Base-by-base conservation (phyloP, 1,140 invertebrate genomes). In the Liolophura sinensis region DNA sequence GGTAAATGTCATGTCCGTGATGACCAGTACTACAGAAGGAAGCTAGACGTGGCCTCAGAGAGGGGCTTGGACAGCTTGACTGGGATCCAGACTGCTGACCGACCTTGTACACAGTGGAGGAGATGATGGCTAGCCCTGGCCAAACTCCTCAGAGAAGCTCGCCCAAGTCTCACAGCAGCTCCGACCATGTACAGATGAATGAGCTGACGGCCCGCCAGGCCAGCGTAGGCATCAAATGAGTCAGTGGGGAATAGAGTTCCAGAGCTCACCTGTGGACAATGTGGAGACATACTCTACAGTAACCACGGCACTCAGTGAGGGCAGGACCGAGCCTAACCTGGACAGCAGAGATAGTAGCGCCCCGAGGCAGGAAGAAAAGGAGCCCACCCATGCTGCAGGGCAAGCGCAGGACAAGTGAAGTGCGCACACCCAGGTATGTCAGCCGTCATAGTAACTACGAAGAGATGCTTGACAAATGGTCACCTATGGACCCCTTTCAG, bases 31-130 rank as follows among this genome's bases (percentile, higher is more conserved):
- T 40, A 40, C 31, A 40, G 31, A 50, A 0, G 56, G 40, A 50
- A 62, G 27, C 25, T 71, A 22, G 68, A 63, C 61, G 55, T 68
- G 31, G 62, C 47, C 27, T 72, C 70, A 1, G 67, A 72, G 16
- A 64, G 70, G 40, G 64, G 65, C 31, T 48, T 72, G 52, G 70
- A 72, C 55, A 67, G 59, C 62, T 25, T 72, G 61, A 24, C 60
- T 52, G 24, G 40, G 18, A 55, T 69, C 40, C 50, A 64, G 22
- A 64, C 60, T 46, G 60, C 67, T 24, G 22, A 68, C n/a, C 31
- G 31, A 3, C 31, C 31, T 40, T 3, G n/a, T n/a, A 40, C 31
- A 40, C 31, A 40, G 31, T 40, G 31, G 31, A 40, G 3, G 31
- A 40, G 31, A 40, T 5, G 31, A 40, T 40, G 31, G 31, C 31